These are phyloP conservation scores for Sisyra nigra DNA, from an alignment of 2,888 invertebrate species.

Conservation along the genomic window DNA sequence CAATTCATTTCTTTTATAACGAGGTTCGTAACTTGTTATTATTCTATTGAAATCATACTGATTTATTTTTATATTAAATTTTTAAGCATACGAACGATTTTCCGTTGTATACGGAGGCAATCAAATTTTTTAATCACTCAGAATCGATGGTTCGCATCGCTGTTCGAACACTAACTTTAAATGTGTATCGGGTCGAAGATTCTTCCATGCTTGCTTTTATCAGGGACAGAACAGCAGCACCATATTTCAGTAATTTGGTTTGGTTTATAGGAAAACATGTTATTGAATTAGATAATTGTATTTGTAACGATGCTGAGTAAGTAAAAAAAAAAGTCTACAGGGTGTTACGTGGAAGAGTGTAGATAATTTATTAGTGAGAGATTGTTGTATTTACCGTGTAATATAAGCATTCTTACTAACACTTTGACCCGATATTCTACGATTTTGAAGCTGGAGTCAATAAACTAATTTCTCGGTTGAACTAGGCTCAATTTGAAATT, in stretches of 20 bases:
- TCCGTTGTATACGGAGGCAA: constrained; percentile 96
- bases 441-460: too few species aligned
- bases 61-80: constrained; percentile 13
- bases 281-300: constrained; percentile 85
- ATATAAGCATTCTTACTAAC: too few species aligned
- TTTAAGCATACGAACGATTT: constrained; percentile 95
- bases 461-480: too few species aligned
- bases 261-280: constrained; percentile 99
- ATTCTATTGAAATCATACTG: neutral
- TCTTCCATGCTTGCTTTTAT: constrained; percentile 91
- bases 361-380: too few species aligned
- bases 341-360: constrained; percentile 8
- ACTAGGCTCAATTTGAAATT: too few species aligned
- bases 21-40: constrained; percentile 55
- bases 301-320: constrained; percentile 91
- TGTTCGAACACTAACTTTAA: constrained; percentile 90
- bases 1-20: constrained; percentile 99
- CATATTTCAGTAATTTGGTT: constrained; percentile 96
- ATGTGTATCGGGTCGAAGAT: constrained; percentile 91
- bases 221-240: constrained; percentile 89
- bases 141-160: constrained; percentile 99
- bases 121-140: constrained; percentile 97
- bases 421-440: too few species aligned
- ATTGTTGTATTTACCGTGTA: too few species aligned
- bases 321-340: too few species aligned